Percentiles rank a stretch among this genome's conserved stretches.
These are phyloP conservation scores for Oscheius sp. DNA, from an alignment of 2,888 invertebrate species.

Conservation along the genomic window DNA sequence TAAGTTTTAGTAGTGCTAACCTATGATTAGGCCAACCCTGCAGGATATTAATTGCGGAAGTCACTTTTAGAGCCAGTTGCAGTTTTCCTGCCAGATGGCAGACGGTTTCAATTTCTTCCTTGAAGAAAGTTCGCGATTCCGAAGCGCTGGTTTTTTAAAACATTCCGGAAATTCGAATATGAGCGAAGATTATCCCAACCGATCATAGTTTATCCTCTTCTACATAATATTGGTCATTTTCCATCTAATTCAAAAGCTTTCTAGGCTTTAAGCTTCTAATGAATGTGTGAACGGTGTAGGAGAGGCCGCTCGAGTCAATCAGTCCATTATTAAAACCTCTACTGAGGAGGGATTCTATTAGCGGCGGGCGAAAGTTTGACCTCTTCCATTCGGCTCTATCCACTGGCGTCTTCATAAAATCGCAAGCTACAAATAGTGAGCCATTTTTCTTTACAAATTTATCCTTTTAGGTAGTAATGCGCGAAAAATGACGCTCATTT, in stretches of 20 bases:
- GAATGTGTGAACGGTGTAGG: slow-evolving; percentile 25
- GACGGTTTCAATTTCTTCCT: too few species aligned
- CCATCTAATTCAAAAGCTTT: neutral
- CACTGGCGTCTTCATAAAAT: neutral
- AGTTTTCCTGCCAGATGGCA: neutral
- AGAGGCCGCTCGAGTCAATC: slow-evolving; percentile 32
- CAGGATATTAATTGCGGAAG: neutral
- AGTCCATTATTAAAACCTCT: slow-evolving; percentile 38
- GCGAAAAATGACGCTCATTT: slow-evolving; percentile 15
- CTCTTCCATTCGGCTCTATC: neutral
- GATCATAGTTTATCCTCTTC: too few species aligned
- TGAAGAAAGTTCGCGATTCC: too few species aligned
- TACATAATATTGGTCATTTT: too few species aligned
- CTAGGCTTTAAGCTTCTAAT: slow-evolving; percentile 2
- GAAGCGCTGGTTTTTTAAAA: too few species aligned
- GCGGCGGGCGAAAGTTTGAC: slow-evolving; percentile 13
- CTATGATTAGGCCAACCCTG: neutral
- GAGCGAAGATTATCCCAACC: too few species aligned
- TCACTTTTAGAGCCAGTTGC: neutral
- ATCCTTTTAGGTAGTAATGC: slow-evolving; percentile 18
- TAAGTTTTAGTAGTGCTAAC: neutral
- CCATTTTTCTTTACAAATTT: neutral
- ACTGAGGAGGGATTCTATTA: slow-evolving; percentile 38
- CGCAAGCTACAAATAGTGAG: neutral
- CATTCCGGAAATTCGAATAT: too few species aligned